phyloP scores from a whole-genome alignment of 2,797 vertebrate genomes.

The Tinamus major region DNA sequence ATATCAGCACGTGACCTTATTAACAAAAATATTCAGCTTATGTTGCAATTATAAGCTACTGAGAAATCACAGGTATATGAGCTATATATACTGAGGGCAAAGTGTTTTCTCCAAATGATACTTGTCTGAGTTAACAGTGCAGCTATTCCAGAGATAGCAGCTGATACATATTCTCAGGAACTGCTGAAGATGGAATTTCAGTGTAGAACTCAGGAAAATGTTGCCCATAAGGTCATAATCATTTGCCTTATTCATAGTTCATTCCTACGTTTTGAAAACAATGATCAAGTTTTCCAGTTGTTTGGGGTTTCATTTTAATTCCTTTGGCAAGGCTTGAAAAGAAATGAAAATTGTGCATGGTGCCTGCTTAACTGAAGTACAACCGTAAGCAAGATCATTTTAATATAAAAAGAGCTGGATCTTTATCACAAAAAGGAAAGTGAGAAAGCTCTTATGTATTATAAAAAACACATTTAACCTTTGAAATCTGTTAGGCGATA shows the following conservation, averaged over 20 bases:
- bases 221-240: not conserved
- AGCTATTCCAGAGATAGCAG: not conserved
- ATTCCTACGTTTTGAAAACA: not conserved
- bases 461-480: not conserved
- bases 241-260: not conserved
- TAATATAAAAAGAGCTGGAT: conserved; percentile 32
- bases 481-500: conserved; percentile 23
- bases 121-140: not conserved
- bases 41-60: not conserved
- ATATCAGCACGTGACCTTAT: not conserved
- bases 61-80: not conserved
- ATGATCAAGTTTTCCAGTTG: not conserved
- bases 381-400: conserved; percentile 25
- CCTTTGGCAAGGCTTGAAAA: not conserved
- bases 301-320: not conserved
- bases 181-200: not conserved
- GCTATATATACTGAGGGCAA: not conserved
- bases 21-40: not conserved
- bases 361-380: not conserved
- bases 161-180: not conserved
- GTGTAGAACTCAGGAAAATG: not conserved
- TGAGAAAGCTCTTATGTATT: not conserved
- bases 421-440: not conserved
- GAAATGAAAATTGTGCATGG: not conserved
- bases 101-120: not conserved